Conservation (phyloP, 1,140 invertebrate species). For the Drosophila gunungcola region DNA sequence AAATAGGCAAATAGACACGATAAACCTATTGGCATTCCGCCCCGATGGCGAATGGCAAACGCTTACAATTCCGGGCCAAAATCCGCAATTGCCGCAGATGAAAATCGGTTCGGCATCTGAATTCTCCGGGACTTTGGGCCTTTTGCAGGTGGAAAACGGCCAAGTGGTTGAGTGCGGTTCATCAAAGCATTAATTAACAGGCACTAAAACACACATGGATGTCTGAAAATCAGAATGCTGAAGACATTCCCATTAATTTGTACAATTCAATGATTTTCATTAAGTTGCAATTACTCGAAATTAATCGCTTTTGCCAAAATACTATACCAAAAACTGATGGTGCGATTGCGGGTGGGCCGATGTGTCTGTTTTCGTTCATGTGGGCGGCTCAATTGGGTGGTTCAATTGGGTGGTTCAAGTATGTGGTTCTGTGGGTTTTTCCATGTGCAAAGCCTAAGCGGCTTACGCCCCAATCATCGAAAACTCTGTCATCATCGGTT, state of each 20-base stretch:
- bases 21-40: conserved; percentile 38
- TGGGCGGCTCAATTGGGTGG: not conserved
- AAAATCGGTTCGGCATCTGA: conserved; percentile 10
- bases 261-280: conserved; percentile 78
- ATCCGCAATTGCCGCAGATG: conserved; percentile 22
- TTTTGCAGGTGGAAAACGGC: conserved; percentile 12
- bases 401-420: not conserved
- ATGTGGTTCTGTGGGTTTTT: not conserved
- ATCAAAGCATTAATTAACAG: conserved; percentile 56
- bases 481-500: conserved; percentile 21
- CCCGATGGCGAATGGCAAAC: conserved; percentile 17
- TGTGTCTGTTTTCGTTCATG: not conserved
- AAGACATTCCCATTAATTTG: conserved; percentile 73
- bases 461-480: conserved; percentile 27
- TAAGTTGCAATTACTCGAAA: conserved; percentile 74
- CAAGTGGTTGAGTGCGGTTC: conserved; percentile 29
- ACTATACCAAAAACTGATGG: conserved; percentile 28
- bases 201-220: conserved; percentile 37
- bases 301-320: conserved; percentile 63
- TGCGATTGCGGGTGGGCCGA: not conserved
- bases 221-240: conserved; percentile 40
- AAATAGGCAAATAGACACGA: conserved; percentile 32
- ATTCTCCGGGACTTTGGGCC: conserved; percentile 1
- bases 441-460: conserved; percentile 24
- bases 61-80: conserved; percentile 23